Evolutionary conservation across 2,888 invertebrate species (phyloP), one percentile per base, ranked within the genome.

Genomic region (Spodoptera picta): DNA sequence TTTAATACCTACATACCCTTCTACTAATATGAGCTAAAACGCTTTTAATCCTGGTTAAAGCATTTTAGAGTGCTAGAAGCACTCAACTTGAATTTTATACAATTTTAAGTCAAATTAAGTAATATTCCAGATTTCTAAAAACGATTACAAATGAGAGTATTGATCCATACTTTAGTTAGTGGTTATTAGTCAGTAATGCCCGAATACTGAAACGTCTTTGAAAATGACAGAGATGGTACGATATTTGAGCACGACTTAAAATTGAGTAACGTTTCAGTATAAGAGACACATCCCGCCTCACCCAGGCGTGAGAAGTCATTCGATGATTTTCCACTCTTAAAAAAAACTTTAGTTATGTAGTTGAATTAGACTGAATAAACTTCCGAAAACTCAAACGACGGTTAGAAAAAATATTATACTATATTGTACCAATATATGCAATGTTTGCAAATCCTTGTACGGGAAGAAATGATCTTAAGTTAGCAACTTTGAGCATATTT

Each of bases 381-480:
- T 2, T 19, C 19, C 19, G 2, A 46, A 54, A 23, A 36, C 11
- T 9, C 27, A 19, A 62, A 46, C n/a, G 36, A 47, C 55, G 58
- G n/a, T 60, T 31, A 54, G 53, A 59, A 56, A 14, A 60, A 60
- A 51, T 47, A 41, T 44, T 44, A 73, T 36, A 36, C 6, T 7
- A 56, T 45, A 58, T 46, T 56, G 46, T 50, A 62, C 46, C 61
- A 55, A 51, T 62, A 65, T 65, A 67, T 19, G 27, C 46, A 19
- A 57, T 63, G 53, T 73, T 77, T 63, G 62, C 66, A 56, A 61
- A 70, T 75, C 62, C 56, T 73, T 46, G 51, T 41, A 50, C 44
- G 53, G 65, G 46, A 63, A 41, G 45, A 55, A 70, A 31, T 61
- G 57, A 54, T 67, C 70, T 70, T 70, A 67, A 65, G 54, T 70